Conservation (phyloP, 1,140 invertebrate genomes). For the Ctenoplectra terminalis region DNA sequence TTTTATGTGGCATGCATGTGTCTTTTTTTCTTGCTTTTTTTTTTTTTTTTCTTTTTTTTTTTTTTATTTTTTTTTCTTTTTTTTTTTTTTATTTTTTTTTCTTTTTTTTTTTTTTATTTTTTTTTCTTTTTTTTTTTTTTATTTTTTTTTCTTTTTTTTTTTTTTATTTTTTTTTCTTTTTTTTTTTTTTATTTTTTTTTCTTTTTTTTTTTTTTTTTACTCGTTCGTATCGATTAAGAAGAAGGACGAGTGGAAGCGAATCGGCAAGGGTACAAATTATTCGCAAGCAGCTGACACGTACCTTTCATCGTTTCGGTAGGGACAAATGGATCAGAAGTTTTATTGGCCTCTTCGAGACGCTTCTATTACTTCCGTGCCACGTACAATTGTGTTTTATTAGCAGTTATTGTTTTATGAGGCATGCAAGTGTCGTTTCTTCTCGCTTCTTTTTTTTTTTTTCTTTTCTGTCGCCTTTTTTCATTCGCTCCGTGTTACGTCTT, state of each 20-base stretch:
- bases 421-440: not conserved
- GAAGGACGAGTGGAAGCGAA: too few relatives aligned
- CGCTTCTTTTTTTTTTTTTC: not conserved
- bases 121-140: not conserved
- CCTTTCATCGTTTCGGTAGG: constrained; percentile 45
- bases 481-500: not conserved
- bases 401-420: constrained; percentile 47
- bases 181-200: too few relatives aligned
- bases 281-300: not conserved
- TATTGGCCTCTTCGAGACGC: constrained; percentile 27
- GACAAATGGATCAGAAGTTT: constrained; percentile 33
- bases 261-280: too few relatives aligned
- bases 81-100: not conserved
- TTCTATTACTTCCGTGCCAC: constrained; percentile 45
- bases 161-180: too few relatives aligned
- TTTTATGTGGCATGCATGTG: constrained; percentile 18
- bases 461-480: too few relatives aligned
- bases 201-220: too few relatives aligned
- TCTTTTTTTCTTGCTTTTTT: too few relatives aligned
- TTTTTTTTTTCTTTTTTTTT: too few relatives aligned
- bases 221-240: too few relatives aligned
- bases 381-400: constrained; percentile 51
- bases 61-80: not conserved
- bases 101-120: not conserved
- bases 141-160: too few relatives aligned